Evolutionary conservation across 2,888 invertebrate genomes (phyloP).

Genomic region (Tribolium freemani): DNA sequence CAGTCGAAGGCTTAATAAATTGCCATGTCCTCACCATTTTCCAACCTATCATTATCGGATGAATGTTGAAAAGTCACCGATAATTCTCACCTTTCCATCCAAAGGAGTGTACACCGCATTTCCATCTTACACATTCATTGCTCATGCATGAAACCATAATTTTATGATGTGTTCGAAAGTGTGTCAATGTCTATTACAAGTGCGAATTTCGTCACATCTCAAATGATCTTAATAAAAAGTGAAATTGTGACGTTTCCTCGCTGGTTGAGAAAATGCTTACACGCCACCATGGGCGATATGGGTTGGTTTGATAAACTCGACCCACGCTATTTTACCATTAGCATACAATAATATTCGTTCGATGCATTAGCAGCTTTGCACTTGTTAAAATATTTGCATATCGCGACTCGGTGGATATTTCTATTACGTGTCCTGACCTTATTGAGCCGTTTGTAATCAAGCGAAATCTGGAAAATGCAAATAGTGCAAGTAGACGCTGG

Average conservation of each 20-base stretch:
- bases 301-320: not conserved
- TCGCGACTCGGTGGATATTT: not conserved
- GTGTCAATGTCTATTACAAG: conserved; percentile 52
- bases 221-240: conserved; percentile 38
- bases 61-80: conserved; percentile 2
- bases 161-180: conserved; percentile 50
- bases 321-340: conserved; percentile 9
- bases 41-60: conserved; percentile 30
- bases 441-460: not conserved
- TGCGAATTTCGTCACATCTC: conserved; percentile 48
- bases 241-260: conserved; percentile 25
- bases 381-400: conserved; percentile 6
- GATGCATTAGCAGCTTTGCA: not conserved
- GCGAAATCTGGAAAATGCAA: not conserved
- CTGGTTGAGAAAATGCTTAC: not conserved
- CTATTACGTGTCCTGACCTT: not conserved
- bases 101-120: conserved; percentile 24
- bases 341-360: conserved; percentile 7
- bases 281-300: not conserved
- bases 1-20: not conserved
- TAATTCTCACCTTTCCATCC: conserved; percentile 28
- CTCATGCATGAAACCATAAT: conserved; percentile 41
- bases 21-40: conserved; percentile 6
- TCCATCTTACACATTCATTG: conserved; percentile 23
- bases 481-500: not conserved